Conservation (phyloP, 2,797 vertebrate genomes). For the Choloepus didactylus region DNA sequence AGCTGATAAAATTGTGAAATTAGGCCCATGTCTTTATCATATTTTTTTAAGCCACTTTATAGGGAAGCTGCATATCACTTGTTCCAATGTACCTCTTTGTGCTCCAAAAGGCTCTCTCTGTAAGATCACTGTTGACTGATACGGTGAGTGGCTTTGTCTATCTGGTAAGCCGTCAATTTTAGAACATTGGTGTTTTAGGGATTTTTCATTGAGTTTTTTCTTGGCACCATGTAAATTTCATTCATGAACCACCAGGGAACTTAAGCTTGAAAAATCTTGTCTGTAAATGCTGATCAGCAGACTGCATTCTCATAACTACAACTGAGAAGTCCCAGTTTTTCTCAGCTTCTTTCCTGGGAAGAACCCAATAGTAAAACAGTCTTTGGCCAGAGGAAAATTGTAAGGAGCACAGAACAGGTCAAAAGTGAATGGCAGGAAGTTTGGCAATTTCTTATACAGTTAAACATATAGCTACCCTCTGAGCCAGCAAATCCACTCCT, state of each 20-base stretch:
- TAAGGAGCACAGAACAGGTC: background rate
- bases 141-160: background rate
- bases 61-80: background rate
- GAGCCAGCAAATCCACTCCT: background rate
- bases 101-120: background rate
- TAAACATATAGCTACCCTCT: background rate
- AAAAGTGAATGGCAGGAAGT: background rate
- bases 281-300: background rate
- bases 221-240: background rate
- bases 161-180: background rate
- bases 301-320: rapidly evolving
- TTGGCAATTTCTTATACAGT: background rate
- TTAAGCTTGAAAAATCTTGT: background rate
- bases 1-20: background rate
- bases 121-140: background rate
- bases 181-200: background rate
- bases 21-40: background rate
- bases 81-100: background rate
- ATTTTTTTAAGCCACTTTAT: background rate
- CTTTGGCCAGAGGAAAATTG: background rate
- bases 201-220: background rate
- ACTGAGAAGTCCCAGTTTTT: background rate
- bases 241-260: background rate
- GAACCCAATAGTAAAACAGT: background rate
- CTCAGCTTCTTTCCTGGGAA: background rate